Evolutionary conservation across 2,888 invertebrate genomes (phyloP), one percentile per base, ranked within the genome.

Genomic region (Aproaerema taeniolella): DNA sequence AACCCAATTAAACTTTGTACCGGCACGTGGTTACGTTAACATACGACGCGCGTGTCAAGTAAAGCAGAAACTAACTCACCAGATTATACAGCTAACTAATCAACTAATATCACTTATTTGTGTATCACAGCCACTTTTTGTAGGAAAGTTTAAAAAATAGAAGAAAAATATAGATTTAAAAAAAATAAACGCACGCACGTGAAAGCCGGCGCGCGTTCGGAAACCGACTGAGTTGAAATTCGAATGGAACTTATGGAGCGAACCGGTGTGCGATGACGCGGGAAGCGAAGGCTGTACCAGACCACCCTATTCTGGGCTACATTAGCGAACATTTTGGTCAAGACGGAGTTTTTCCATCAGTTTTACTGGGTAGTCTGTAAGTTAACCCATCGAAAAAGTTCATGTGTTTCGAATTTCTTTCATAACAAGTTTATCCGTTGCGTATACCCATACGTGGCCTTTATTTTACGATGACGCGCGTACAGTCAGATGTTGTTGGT

Each of bases 121-220:
- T 42, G 31, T 45, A 52, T 52, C 52, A 52, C 52, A 50, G 52
- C 44, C 48, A 52, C 52, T 46, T 39, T 42, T 29, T 17, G 46
- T 49, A 47, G 30, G 41, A 50, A 46, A 47, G 42, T 16, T 48
- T 50, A 51, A n/a, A 49, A 56, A 55, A 52, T 47, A 57, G 49
- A n/a, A n/a, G n/a, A 52, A 49, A 45, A 48, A 30, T 37, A 39
- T 44, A 49, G 31, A 43, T 34, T 31, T 31, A 38, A 17, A 37
- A 37, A 44, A 31, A 37, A 17, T 31, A 30, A 42, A 39, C 32
- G 40, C 42, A 41, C 49, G 54, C 54, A 46, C 53, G 53, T 54
- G 72, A 70, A 41, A 44, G 61, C 47, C 69, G 67, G 62, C 67
- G 63, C 65, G 58, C 70, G 67, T 59, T 71, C 60, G 62, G 63